Conservation (phyloP, 1,140 invertebrate species). For the Saccostrea cuccullata region DNA sequence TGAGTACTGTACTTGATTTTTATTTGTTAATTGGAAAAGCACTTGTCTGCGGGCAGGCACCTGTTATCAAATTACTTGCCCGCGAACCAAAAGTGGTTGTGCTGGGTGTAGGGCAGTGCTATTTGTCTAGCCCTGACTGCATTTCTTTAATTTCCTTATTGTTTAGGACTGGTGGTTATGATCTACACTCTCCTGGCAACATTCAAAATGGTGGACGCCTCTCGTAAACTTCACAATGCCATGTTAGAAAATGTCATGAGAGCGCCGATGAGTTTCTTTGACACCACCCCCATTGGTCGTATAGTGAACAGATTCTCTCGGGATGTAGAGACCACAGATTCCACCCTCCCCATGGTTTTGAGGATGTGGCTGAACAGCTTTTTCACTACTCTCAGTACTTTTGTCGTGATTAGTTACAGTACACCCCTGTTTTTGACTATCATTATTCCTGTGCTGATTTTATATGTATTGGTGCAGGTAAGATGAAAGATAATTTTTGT, state of each 20-base stretch:
- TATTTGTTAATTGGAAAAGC: no score
- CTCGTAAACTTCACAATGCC: slow-evolving; percentile 67
- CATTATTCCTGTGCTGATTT: slow-evolving; percentile 89
- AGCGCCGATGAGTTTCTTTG: slow-evolving; percentile 82
- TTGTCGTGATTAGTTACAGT: slow-evolving; percentile 63
- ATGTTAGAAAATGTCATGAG: slow-evolving; percentile 80
- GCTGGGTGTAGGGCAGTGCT: no score
- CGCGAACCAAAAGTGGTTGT: no score
- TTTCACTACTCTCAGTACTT: slow-evolving; percentile 56
- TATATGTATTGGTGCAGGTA: slow-evolving; percentile 92
- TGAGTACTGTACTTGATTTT: no score
- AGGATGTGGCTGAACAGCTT: slow-evolving; percentile 65
- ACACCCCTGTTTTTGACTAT: slow-evolving; percentile 88
- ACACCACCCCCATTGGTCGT: slow-evolving; percentile 82
- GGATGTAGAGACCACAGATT: slow-evolving; percentile 73
- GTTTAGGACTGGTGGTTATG: slow-evolving; percentile 86
- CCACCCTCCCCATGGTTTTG: slow-evolving; percentile 65
- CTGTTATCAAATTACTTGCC: no score
- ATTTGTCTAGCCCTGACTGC: no score
- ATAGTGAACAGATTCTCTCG: slow-evolving; percentile 81
- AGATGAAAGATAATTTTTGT: neutral
- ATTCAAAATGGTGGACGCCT: slow-evolving; percentile 67
- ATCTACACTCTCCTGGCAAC: slow-evolving; percentile 55
- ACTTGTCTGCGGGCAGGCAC: no score
- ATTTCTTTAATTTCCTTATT: neutral